Evolutionary conservation across 2,888 invertebrate genomes (phyloP), one percentile per base, ranked within the genome.

Genomic region (Salticus scenicus): DNA sequence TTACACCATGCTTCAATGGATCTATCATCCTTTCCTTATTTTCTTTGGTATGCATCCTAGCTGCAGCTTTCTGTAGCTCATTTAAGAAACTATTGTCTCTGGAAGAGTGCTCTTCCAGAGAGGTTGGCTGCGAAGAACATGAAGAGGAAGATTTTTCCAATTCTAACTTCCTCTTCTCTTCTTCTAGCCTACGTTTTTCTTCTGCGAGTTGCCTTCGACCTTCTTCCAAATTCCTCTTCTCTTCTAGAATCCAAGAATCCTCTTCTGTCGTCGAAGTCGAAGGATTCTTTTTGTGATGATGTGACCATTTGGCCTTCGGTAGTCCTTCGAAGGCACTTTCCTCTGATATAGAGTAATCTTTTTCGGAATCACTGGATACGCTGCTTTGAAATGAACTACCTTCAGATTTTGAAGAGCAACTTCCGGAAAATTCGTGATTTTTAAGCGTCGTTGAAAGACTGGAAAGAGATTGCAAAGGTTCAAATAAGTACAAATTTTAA

Each of bases 121-220:
- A 27, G 0, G 64, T n/a, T 5, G 64, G 28, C 14, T 37, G 37
- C 33, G 14, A 66, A 8, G 67, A 67, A 2, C 67, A 63, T 8
- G 57, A 31, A 2, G 76, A 72, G 8, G 71, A 42, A 8, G 76
- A 67, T 24, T 72, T 74, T 30, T 86, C 82, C 47, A 75, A 24
- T n/a, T 87, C 85, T 28, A 83, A 63, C 37, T 74, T 82, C 57
- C 70, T 83, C 77, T 89, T 90, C 80, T 90, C 90, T 74, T 89
- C 89, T 69, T 90, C 90, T 41, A 90, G 88, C 67, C 89, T 88
- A n/a, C 89, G 88, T 5, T 89, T 89, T 81, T 90, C 90, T 57
- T 89, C 89, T 37, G 88, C 74, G 0, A 90, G 81, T 63, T 89
- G 72, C 64, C 88, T 88, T 74, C 90, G 90, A 33, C 90, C 90